These are phyloP conservation scores for Ormyrus rosae DNA, from an alignment of 2,888 invertebrate genomes.

Conservation along the genomic window DNA sequence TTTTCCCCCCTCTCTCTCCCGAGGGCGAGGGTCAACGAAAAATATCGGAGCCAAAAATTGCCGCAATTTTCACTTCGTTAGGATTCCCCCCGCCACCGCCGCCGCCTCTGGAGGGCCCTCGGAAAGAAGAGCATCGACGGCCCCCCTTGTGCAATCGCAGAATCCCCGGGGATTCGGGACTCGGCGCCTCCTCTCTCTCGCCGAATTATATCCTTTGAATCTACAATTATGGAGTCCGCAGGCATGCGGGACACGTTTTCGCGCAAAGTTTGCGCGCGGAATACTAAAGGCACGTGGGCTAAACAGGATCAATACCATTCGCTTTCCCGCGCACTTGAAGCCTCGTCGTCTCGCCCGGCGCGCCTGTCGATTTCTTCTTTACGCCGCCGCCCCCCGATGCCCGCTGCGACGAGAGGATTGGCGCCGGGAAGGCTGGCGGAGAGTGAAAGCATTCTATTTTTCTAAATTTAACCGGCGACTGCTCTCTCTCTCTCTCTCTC, in stretches of 20 bases:
- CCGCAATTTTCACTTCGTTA: conserved; percentile 73
- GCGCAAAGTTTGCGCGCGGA: conserved; percentile 73
- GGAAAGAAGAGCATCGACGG: not conserved
- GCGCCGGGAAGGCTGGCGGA: no score
- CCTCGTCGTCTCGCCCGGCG: not conserved
- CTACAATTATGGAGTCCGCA: conserved; percentile 73
- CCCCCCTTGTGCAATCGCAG: conserved; percentile 54
- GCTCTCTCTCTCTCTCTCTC: not conserved
- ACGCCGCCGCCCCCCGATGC: not conserved
- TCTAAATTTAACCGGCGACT: not conserved
- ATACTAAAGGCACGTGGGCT: conserved; percentile 69
- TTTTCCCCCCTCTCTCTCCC: not conserved
- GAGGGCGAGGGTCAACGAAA: conserved; percentile 4
- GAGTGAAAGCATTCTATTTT: not conserved
- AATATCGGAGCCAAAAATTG: conserved; percentile 62
- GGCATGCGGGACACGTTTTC: conserved; percentile 72
- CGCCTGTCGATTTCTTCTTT: conserved; percentile 12
- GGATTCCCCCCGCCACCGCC: conserved; percentile 50
- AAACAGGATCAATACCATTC: conserved; percentile 73
- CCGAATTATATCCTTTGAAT: conserved; percentile 75
- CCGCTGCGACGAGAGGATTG: no score
- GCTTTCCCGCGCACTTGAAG: conserved; percentile 29
- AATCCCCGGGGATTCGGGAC: conserved; percentile 57
- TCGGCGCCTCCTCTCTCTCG: conserved; percentile 38
- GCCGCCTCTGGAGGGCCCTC: conserved; percentile 35